A percentile compares a stretch with the other conserved stretches of the same genome.
Evolutionary conservation across 2,113 vertebrate genomes (phyloP).

Genomic region (Saimiri boliviensis): DNA sequence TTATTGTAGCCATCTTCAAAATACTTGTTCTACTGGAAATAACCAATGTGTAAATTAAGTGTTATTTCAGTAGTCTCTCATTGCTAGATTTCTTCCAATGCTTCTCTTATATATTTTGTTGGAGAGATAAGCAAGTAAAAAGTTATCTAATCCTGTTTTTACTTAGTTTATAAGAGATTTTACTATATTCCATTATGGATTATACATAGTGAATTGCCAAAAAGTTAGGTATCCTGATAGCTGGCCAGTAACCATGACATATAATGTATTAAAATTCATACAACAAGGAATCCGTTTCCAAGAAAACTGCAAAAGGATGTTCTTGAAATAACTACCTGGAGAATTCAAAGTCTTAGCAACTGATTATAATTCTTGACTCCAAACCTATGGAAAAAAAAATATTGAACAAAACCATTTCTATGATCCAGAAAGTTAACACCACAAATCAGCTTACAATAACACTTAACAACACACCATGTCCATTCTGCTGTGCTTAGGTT

Average conservation of each 20-base stretch:
- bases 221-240: background rate
- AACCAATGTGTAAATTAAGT: background rate
- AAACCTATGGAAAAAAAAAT: slow-evolving; percentile 5
- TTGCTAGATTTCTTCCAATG: background rate
- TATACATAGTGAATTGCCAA: background rate
- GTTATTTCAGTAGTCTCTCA: background rate
- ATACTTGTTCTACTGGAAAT: background rate
- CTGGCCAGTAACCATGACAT: background rate
- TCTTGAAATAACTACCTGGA: slow-evolving; percentile 50
- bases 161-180: background rate
- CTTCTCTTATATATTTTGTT: background rate
- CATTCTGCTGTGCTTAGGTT: background rate
- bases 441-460: slow-evolving; percentile 48
- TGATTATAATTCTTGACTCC: slow-evolving; percentile 23
- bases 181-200: background rate
- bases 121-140: background rate
- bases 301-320: slow-evolving; percentile 49
- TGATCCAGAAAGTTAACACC: slow-evolving; percentile 45
- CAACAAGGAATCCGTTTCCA: slow-evolving; percentile 12
- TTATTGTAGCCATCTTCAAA: slow-evolving; percentile 3
- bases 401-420: slow-evolving; percentile 37
- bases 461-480: background rate
- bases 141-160: background rate
- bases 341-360: slow-evolving; percentile 14
- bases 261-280: background rate